A percentile compares a stretch with the other conserved stretches of the same genome.
These are phyloP conservation scores for Chionoecetes opilio DNA, from an alignment of 1,140 invertebrate genomes.

Conservation along the genomic window DNA sequence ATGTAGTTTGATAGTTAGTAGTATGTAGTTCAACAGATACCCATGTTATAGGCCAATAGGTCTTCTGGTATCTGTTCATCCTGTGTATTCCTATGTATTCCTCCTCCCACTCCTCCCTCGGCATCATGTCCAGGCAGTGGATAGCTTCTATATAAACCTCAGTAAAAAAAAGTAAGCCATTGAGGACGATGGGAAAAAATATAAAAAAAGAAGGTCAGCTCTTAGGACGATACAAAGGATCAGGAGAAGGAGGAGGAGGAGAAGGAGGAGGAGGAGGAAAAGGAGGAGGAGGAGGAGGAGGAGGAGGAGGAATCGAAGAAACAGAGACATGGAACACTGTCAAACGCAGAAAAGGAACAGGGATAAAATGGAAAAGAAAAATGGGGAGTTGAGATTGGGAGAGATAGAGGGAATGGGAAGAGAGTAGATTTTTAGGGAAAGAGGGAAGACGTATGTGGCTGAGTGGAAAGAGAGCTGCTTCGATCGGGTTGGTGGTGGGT, in stretches of 20 bases:
- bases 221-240: not conserved
- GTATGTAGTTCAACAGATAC: too few species aligned
- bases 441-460: too few species aligned
- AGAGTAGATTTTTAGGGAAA: not conserved
- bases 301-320: not conserved
- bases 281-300: not conserved
- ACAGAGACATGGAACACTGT: too few species aligned
- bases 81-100: too few species aligned
- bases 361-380: not conserved
- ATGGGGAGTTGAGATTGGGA: not conserved
- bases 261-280: not conserved
- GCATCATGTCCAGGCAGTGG: not conserved
- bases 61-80: too few species aligned
- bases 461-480: not conserved
- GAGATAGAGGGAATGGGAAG: not conserved
- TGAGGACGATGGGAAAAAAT: not conserved
- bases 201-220: constrained; percentile 30
- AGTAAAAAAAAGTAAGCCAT: constrained; percentile 7
- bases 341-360: not conserved
- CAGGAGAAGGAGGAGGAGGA: not conserved
- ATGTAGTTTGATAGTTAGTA: too few species aligned
- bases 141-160: constrained; percentile 9
- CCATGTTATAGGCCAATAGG: too few species aligned
- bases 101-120: not conserved
- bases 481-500: not conserved